phyloP scores from a whole-genome alignment of 2,113 vertebrate genomes.

The Epinephelus cyanopodus region DNA sequence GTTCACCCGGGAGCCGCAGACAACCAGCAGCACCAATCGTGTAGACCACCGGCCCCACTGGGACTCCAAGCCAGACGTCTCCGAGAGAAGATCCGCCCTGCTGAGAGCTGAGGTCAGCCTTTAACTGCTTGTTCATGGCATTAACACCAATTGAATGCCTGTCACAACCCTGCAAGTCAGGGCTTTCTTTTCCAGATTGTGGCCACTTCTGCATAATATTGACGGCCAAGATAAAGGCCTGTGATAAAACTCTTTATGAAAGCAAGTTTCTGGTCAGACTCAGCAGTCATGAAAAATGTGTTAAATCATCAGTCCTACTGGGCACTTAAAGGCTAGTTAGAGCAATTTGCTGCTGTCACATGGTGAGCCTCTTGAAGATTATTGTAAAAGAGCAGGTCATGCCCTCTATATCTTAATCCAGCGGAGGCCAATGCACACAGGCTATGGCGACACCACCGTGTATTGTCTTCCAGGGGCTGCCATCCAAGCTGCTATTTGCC shows the following conservation, averaged over 20 bases:
- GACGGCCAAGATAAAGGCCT: constrained; percentile 65
- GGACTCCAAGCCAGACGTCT: constrained; percentile 74
- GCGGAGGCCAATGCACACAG: constrained; percentile 16
- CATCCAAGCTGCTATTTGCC: constrained; percentile 78
- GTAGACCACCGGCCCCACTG: constrained; percentile 77
- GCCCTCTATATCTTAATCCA: constrained; percentile 60
- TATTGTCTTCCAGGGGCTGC: constrained; percentile 84
- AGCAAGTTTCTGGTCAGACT: constrained; percentile 68
- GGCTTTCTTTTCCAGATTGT: constrained; percentile 58
- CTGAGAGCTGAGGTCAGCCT: constrained; percentile 83
- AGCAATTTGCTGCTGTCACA: constrained; percentile 66
- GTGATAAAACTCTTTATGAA: constrained; percentile 67
- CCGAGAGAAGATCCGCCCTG: constrained; percentile 65
- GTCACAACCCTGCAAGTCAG: constrained; percentile 70
- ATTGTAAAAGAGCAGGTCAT: constrained; percentile 55
- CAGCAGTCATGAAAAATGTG: constrained; percentile 66
- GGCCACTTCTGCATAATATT: constrained; percentile 68
- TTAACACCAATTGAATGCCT: constrained; percentile 68
- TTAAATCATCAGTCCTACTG: constrained; percentile 61
- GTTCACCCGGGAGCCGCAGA: constrained; percentile 76
- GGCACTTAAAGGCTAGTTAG: constrained; percentile 63
- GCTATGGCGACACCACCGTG: constrained; percentile 12
- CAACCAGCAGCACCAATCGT: constrained; percentile 73
- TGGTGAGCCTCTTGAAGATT: constrained; percentile 56
- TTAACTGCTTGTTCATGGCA: constrained; percentile 59